These are phyloP conservation scores for Anticlea derivata DNA, from an alignment of 2,888 invertebrate species.

Conservation along the genomic window DNA sequence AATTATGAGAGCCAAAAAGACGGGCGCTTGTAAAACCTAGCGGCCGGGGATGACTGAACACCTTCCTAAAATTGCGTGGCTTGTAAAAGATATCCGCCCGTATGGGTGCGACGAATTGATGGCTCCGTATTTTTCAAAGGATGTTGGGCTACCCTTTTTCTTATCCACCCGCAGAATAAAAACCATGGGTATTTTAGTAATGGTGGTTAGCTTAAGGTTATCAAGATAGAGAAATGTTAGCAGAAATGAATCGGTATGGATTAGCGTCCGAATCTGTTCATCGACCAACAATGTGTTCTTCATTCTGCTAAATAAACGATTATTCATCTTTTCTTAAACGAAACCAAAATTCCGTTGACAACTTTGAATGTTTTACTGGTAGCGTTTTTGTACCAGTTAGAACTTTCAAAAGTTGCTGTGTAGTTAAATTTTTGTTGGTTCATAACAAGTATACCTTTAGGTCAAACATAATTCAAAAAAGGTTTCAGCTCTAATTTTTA, in stretches of 20 bases:
- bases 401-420: too few species aligned
- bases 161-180: constrained; percentile 45
- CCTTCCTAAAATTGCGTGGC: constrained; percentile 55
- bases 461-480: too few species aligned
- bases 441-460: too few species aligned
- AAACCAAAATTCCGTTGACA: too few species aligned
- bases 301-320: too few species aligned
- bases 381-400: too few species aligned
- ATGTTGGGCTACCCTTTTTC: constrained; percentile 44
- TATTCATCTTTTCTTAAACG: too few species aligned
- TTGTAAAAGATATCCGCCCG: constrained; percentile 54
- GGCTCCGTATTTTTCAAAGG: constrained; percentile 53
- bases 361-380: too few species aligned
- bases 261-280: too few species aligned
- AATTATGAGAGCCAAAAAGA: background rate
- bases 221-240: background rate
- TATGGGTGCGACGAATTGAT: constrained; percentile 56
- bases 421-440: too few species aligned
- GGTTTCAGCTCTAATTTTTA: too few species aligned
- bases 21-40: background rate
- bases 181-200: constrained; percentile 25
- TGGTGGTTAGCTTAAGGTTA: constrained; percentile 21
- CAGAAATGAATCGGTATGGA: background rate
- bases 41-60: constrained; percentile 48
- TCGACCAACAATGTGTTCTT: too few species aligned